A percentile compares a stretch with the other conserved stretches of the same genome.
Conservation (phyloP, 2,888 invertebrate species). For the Andrena trimmerana region DNA sequence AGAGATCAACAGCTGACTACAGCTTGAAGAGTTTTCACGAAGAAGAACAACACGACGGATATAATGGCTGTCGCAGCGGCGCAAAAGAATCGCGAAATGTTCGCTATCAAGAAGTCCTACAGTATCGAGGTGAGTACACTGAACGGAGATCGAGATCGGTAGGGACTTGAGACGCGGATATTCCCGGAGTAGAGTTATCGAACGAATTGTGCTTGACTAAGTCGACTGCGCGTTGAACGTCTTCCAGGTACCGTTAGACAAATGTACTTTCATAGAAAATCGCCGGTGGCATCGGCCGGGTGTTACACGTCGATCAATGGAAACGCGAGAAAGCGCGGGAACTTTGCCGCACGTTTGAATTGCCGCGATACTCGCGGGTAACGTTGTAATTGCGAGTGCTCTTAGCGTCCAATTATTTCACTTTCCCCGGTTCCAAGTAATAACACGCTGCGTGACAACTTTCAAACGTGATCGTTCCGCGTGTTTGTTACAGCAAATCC, state of each 20-base stretch:
- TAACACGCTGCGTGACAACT: neutral
- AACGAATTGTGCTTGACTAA: neutral
- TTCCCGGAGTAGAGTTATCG: neutral
- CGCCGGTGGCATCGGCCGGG: neutral
- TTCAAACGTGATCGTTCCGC: neutral
- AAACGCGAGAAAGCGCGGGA: constrained; percentile 60
- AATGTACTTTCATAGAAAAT: neutral
- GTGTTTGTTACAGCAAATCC: neutral
- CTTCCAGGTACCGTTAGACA: neutral
- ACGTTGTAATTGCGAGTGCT: constrained; percentile 1
- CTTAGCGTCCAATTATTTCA: neutral
- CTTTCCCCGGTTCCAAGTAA: constrained; percentile 20
- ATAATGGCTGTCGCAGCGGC: constrained; percentile 96
- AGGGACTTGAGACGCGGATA: neutral
- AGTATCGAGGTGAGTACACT: constrained; percentile 96
- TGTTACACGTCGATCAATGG: constrained; percentile 14
- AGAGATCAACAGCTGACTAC: neutral
- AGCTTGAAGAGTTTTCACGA: constrained; percentile 46
- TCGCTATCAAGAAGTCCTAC: constrained; percentile 98
- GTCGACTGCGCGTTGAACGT: neutral
- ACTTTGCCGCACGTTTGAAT: constrained; percentile 58
- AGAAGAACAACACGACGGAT: constrained; percentile 63
- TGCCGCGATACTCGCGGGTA: constrained; percentile 23
- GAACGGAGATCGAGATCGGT: neutral
- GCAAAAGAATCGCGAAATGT: constrained; percentile 97